These are phyloP conservation scores for Hycleus phaleratus DNA, from an alignment of 1,140 invertebrate species.

Conservation along the genomic window DNA sequence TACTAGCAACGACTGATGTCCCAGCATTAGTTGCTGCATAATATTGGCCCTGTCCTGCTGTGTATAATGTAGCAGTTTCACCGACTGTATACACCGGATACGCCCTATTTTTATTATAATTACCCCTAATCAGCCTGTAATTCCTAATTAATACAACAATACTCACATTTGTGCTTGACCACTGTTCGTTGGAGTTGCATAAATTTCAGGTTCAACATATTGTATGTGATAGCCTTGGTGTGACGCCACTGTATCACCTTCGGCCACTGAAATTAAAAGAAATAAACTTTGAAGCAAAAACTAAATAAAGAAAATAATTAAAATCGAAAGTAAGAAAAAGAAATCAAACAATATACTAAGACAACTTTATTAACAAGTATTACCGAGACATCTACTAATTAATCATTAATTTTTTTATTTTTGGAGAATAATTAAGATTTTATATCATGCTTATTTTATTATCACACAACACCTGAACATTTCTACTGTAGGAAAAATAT, in stretches of 20 bases:
- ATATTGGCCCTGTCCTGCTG: conserved; percentile 57
- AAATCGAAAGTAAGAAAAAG: background rate
- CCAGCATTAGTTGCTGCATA: conserved; percentile 50
- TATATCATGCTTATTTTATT: no score
- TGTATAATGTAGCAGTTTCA: conserved; percentile 63
- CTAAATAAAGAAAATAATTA: background rate
- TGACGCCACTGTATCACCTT: conserved; percentile 43
- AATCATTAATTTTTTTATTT: no score
- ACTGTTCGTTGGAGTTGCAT: conserved; percentile 41
- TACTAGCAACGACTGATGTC: conserved; percentile 52
- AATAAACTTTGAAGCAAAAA: conserved; percentile 8
- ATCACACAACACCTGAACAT: no score
- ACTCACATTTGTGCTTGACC: conserved; percentile 48
- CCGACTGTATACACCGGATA: conserved; percentile 81
- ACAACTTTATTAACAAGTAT: no score
- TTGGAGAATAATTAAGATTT: no score
- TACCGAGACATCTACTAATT: no score
- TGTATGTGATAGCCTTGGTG: conserved; percentile 57
- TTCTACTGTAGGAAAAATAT: no score
- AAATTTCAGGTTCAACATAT: conserved; percentile 59
- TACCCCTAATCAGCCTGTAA: no score
- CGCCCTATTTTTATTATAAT: conserved; percentile 46
- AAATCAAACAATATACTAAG: background rate
- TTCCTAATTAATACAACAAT: background rate
- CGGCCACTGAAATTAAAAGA: conserved; percentile 39